A percentile compares a stretch with the other conserved stretches of the same genome.
phyloP scores from a whole-genome alignment of 2,113 vertebrate species.

The Notothenia coriiceps region DNA sequence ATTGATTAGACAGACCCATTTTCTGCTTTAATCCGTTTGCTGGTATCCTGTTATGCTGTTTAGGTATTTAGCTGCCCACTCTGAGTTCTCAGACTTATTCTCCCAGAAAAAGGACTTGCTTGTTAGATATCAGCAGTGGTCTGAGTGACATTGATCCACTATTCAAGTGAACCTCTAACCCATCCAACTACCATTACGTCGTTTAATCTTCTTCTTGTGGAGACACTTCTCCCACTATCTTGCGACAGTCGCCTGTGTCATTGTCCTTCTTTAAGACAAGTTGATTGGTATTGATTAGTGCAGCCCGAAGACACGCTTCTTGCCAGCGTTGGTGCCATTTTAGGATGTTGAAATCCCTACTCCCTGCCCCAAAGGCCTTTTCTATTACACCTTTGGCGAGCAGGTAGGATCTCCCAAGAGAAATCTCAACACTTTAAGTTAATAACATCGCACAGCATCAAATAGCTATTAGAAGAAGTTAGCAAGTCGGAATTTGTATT shows the following conservation, averaged over 20 bases:
- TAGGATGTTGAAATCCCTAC: no score
- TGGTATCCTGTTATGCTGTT: conserved; percentile 5
- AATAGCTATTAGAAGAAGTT: no score
- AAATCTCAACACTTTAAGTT: no score
- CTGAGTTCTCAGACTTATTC: not conserved
- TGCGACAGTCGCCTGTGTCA: not conserved
- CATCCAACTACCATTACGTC: not conserved
- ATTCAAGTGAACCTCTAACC: not conserved
- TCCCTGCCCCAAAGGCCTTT: no score
- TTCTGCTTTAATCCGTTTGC: not conserved
- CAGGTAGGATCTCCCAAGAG: no score
- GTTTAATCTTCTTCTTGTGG: not conserved
- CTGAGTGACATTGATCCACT: not conserved
- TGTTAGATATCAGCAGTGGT: conserved; percentile 1
- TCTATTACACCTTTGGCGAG: no score
- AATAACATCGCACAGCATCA: no score
- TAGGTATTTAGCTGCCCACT: not conserved
- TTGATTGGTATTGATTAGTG: no score
- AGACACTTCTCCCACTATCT: not conserved
- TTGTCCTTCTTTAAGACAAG: no score
- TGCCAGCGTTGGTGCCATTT: no score
- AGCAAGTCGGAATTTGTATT: no score
- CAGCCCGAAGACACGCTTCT: no score
- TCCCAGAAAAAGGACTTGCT: not conserved
- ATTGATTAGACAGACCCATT: not conserved